Evolutionary conservation across 2,888 invertebrate genomes (phyloP).

Genomic region (Troides helena): DNA sequence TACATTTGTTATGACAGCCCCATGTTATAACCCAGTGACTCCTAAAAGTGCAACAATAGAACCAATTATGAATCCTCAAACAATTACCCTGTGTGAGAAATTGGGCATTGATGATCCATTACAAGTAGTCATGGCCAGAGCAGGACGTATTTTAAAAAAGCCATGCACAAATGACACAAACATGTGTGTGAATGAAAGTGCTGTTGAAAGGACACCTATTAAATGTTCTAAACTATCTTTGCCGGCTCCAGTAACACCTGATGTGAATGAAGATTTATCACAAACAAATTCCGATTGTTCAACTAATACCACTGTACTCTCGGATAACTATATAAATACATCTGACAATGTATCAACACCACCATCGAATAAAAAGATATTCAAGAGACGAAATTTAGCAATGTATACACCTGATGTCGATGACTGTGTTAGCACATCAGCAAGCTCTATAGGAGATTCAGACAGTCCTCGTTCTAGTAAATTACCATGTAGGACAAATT

Average conservation of each 20-base stretch:
- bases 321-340: constrained; percentile 44
- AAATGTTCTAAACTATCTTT: constrained; percentile 59
- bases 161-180: constrained; percentile 35
- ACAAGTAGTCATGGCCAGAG: constrained; percentile 79
- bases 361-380: constrained; percentile 57
- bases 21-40: constrained; percentile 75
- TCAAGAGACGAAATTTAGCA: constrained; percentile 71
- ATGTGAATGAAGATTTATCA: constrained; percentile 44
- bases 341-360: constrained; percentile 55
- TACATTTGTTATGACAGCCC: constrained; percentile 89
- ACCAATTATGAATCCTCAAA: constrained; percentile 85
- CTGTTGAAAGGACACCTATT: constrained; percentile 46
- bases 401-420: constrained; percentile 60
- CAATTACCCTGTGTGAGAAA: constrained; percentile 82
- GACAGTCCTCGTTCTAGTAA: constrained; percentile 55
- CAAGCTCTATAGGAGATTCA: constrained; percentile 45
- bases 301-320: constrained; percentile 38
- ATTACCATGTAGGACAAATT: constrained; percentile 40
- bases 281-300: constrained; percentile 33
- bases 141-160: constrained; percentile 64
- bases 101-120: constrained; percentile 91
- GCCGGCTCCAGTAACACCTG: constrained; percentile 66
- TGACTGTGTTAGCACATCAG: constrained; percentile 47
- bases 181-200: constrained; percentile 28
- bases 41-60: constrained; percentile 64